phyloP scores from a whole-genome alignment of 2,797 vertebrate species.

The Chelmon rostratus region DNA sequence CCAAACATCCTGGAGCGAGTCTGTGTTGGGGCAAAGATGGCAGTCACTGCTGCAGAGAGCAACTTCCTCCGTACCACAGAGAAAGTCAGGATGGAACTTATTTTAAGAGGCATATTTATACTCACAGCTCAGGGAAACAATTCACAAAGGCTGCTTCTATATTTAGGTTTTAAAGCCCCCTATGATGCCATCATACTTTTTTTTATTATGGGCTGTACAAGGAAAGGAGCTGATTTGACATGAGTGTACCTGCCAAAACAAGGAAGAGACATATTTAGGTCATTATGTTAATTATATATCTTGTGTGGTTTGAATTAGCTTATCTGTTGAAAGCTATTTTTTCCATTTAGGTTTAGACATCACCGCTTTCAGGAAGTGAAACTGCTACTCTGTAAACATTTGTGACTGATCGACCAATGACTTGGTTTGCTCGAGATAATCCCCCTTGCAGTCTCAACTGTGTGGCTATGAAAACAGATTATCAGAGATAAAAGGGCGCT shows the following conservation, averaged over 20 bases:
- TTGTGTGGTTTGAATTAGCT: constrained; percentile 26
- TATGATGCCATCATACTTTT: constrained; percentile 30
- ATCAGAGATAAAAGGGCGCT: constrained; percentile 76
- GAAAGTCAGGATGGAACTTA: constrained; percentile 52
- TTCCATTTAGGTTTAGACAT: constrained; percentile 19
- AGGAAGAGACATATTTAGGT: constrained; percentile 34
- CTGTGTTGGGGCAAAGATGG: constrained; percentile 42
- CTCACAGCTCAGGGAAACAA: constrained; percentile 64
- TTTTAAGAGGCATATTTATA: constrained; percentile 70
- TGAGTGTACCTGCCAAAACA: constrained; percentile 1
- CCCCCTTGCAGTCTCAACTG: constrained; percentile 60
- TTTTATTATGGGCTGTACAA: not conserved
- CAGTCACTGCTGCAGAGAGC: constrained; percentile 22
- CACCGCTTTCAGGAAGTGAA: constrained; percentile 56
- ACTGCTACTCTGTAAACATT: constrained; percentile 53
- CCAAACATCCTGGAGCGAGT: constrained; percentile 69
- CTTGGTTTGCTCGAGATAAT: constrained; percentile 67
- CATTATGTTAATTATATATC: constrained; percentile 26
- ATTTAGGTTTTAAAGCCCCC: constrained; percentile 74
- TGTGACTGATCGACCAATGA: constrained; percentile 50
- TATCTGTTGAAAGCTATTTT: constrained; percentile 22
- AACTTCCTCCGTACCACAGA: constrained; percentile 61
- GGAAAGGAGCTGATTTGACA: constrained; percentile 7
- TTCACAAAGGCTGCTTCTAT: constrained; percentile 75
- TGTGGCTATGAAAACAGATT: constrained; percentile 79